A percentile compares a stretch with the other conserved stretches of the same genome.
These are phyloP conservation scores for Glaucomys volans DNA, from an alignment of 2,113 vertebrate genomes.

Conservation along the genomic window DNA sequence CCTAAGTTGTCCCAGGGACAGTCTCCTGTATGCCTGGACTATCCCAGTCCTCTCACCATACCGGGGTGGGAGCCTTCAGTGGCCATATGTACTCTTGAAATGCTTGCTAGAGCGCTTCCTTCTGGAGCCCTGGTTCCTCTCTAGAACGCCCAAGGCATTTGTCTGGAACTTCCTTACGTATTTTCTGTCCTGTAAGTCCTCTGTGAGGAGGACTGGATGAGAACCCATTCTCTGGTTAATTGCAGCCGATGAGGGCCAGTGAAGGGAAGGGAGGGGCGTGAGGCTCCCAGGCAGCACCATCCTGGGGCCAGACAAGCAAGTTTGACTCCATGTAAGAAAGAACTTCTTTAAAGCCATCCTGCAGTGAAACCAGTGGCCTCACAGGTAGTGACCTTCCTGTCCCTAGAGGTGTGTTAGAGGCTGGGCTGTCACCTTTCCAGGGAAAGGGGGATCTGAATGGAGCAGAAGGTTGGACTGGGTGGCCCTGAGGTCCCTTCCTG, in stretches of 20 bases:
- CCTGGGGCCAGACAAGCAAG: not conserved
- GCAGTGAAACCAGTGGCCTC: not conserved
- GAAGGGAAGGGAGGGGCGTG: not conserved
- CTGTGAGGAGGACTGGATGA: not conserved
- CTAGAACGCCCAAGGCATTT: not conserved
- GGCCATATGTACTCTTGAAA: not conserved
- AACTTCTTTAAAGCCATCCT: constrained; percentile 1
- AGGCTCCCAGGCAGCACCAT: not conserved
- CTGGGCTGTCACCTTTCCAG: not conserved
- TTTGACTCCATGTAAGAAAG: not conserved
- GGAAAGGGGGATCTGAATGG: not conserved
- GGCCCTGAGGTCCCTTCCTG: constrained; percentile 28
- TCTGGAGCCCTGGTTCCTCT: not conserved
- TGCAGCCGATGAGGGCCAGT: not conserved
- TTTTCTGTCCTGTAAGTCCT: constrained; percentile 21
- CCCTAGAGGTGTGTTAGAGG: not conserved
- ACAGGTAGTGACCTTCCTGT: not conserved
- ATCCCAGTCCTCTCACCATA: not conserved
- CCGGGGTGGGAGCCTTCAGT: not conserved
- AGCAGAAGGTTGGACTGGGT: constrained; percentile 51
- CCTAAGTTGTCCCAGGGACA: not conserved
- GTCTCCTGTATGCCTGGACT: not conserved
- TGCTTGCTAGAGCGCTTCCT: not conserved
- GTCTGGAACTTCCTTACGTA: not conserved
- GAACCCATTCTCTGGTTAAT: not conserved